Evolutionary conservation across 2,888 invertebrate genomes (phyloP), one percentile per base, ranked within the genome.

Genomic region (Cacoxenus indagator): DNA sequence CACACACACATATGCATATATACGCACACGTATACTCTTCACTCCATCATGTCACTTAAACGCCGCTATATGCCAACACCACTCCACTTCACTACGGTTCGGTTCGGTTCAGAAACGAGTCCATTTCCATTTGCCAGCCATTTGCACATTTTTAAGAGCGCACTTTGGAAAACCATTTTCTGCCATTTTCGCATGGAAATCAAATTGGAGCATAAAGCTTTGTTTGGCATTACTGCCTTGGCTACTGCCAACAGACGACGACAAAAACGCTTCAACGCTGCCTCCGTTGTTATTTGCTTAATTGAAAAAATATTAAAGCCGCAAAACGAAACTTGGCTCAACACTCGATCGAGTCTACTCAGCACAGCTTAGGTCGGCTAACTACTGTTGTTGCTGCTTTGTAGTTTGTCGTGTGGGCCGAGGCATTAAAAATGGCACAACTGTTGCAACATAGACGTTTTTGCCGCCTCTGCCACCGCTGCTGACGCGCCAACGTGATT

Each of bases 151-250:
- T 54, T 54, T 24, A 17, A 19, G 54, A 22, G 54, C 24, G 54
- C 54, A 54, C 54, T 24, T 54, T 54, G 54, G 14, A 54, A 54
- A 14, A 22, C 22, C 54, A 54, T 54, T 54, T 67, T 59, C 37
- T n/a, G 45, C n/a, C 55, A 54, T 55, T 26, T 64, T 45, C 62
- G 67, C 51, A 27, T 43, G 54, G 29, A 67, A 65, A 73, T 73
- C 73, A 66, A 73, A 73, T 65, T 70, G 73, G 73, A 73, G 73
- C 73, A 73, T 73, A 67, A 70, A 71, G 64, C 68, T 66, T 61
- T 22, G n/a, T 51, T 22, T 37, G n/a, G n/a, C 1, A 72, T 72
- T 72, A 64, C 65, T 67, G 72, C 67, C 55, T 73, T 72, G 70
- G 72, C 69, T 73, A 72, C 67, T 72, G 70, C 73, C 67, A 65